Base-by-base conservation (phyloP, 2,888 invertebrate genomes). In the Bugulina stolonifera region DNA sequence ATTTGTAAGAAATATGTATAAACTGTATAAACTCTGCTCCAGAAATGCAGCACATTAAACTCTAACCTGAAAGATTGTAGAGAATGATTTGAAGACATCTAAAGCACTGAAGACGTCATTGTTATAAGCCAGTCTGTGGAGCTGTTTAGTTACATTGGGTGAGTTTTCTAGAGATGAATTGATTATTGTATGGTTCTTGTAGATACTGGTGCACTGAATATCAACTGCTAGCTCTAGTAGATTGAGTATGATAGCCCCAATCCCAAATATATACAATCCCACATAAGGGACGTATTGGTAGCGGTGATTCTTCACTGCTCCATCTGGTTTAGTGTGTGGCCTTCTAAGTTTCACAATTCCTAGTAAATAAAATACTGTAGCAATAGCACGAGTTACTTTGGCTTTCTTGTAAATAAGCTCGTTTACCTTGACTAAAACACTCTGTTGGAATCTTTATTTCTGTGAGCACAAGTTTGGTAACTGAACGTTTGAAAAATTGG, bases 271-370 rank as follows among this genome's bases (percentile, higher is more conserved):
- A 64, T 64, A 64, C 3, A 64, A 32, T 27, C 64, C 64, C 25
- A 64, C 64, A 64, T 64, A 64, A 14, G 64, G 64, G 34, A 32
- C 64, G 32, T 64, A 64, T 14, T 64, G 64, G 32, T 29, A 64
- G 2, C 29, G 32, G 29, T 27, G 25, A 2, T 64, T 57, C 14
- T 5, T 25, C 25, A 22, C 25, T n/a, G n/a, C n/a, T n/a, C n/a
- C n/a, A n/a, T n/a, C n/a, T n/a, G n/a, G n/a, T n/a, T n/a, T n/a
- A 18, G 43, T 43, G 43, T 5, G 18, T 10, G 10, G 5, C 43
- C 5, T 5, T 43, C 43, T 43, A 18, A 43, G 43, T 43, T 43
- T 43, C 10, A 43, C 43, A 43, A 43, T 18, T 10, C 43, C 43
- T 43, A 43, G 43, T n/a, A n/a, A n/a, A n/a, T n/a, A n/a, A n/a